Evolutionary conservation across 2,888 invertebrate genomes (phyloP), one percentile per base, ranked within the genome.

Genomic region (Dryadula phaetusa): DNA sequence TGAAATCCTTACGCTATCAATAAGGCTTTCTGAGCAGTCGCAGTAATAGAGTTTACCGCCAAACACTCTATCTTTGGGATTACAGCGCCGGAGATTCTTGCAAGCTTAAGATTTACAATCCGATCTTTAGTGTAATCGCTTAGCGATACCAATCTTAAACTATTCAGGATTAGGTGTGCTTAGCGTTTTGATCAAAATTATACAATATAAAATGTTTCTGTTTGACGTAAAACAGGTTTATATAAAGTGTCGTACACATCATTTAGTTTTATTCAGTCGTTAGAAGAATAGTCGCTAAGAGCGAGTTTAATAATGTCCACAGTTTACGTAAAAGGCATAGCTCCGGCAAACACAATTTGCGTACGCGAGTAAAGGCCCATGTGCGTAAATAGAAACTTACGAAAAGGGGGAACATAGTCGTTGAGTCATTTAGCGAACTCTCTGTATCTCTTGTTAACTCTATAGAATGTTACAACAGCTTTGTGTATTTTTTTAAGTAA

Each of bases 51-150:
- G 76, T 76, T 71, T 72, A 73, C 75, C 81, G 79, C 83, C 82
- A 79, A 83, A 77, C 83, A 81, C 82, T 88, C 85, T 76, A 83
- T 88, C 89, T 86, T 80, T 74, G 74, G 88, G 88, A 87, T 88
- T 88, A 88, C 75, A 72, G 70, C 72, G 69, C 73, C 74, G 69
- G 73, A 75, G 75, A 78, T 77, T 77, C 79, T 75, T 76, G 77
- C 67, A 73, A 74, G 66, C 82, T 81, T 82, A 81, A 84, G 86
- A 85, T 86, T 85, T 81, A 86, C 87, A 86, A 86, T 81, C 78
- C 84, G 82, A 88, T 88, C 87, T 88, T 84, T 82, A 82, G 76
- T 78, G 81, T 87, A 87, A 87, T 86, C 84, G 82, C 77, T 78
- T 76, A 75, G 80, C 75, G 79, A 78, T 79, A 80, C 83, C 83